Base-by-base conservation (phyloP, 2,797 vertebrate species). In the Discoglossus pictus region DNA sequence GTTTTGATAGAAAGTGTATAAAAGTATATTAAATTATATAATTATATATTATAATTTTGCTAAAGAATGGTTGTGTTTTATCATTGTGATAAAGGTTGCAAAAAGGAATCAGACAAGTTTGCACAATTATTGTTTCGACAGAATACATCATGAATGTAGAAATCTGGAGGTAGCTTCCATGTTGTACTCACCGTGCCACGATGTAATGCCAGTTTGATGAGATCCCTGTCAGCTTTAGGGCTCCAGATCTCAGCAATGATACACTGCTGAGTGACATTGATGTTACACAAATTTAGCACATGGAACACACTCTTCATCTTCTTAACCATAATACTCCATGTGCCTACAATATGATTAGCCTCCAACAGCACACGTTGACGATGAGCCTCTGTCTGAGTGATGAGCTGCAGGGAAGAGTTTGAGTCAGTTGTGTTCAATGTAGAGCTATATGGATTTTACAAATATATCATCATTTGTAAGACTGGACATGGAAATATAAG, bases 241-340 rank as follows among this genome's bases (percentile, higher is more conserved):
- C 89, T 91, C 90, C 90, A 92, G 75, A 89, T 87, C 80, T 92
- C 90, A 0, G 90, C 90, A 1, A 92, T 92, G 69, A 91, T 34
- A 0, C 90, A 91, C 75, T 92, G 89, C 68, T 92, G 90, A 47
- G 88, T 92, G 65, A 92, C 82, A 0, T 92, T 89, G 0, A 92
- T 91, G 74, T 89, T 90, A 35, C 90, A 92, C 73, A 83, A 79
- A 53, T 92, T 92, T 62, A 92, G 75, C 47, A 85, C 73, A 24
- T 91, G 89, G 71, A 91, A 91, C 27, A 91, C 77, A 7, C 89
- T 88, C 63, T 91, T 92, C 83, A 91, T 90, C 80, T 91, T 92
- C 79, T 87, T 88, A 54, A 91, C 90, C 51, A 88, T 90, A 63
- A 87, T 80, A 4, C 51, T 64, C 90, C 90, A 92, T 7, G 61